Evolutionary conservation across 2,888 invertebrate genomes (phyloP).

Genomic region (Melipona bicolor): DNA sequence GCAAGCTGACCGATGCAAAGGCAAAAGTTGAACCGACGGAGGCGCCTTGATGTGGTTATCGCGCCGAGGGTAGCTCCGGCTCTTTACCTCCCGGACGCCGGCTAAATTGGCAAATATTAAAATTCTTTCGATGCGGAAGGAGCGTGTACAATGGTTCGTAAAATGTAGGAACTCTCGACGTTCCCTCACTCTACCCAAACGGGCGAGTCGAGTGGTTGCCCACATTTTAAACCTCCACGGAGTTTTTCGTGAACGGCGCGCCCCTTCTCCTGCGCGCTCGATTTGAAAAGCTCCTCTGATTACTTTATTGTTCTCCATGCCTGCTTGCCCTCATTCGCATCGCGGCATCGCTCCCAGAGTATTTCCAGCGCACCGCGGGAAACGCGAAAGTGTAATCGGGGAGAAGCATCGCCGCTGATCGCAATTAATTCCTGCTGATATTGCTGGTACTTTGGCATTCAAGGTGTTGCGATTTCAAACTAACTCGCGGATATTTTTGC

Average conservation of each 20-base stretch:
- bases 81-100: conserved; percentile 71
- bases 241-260: conserved; percentile 65
- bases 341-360: conserved; percentile 32
- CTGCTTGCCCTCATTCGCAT: conserved; percentile 67
- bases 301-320: conserved; percentile 76
- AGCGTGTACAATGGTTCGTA: conserved; percentile 73
- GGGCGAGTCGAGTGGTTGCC: conserved; percentile 59
- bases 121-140: conserved; percentile 79
- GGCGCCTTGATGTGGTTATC: conserved; percentile 80
- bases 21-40: conserved; percentile 71
- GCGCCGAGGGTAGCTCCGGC: conserved; percentile 68
- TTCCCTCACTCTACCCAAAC: conserved; percentile 37
- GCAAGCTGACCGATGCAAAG: conserved; percentile 70
- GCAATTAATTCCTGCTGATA: conserved; percentile 30
- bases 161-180: conserved; percentile 74
- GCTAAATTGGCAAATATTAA: conserved; percentile 81
- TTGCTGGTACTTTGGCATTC: no score
- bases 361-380: conserved; percentile 11
- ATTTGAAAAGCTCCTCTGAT: conserved; percentile 71
- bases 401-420: conserved; percentile 21
- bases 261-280: conserved; percentile 54
- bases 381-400: conserved; percentile 23
- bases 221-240: conserved; percentile 70
- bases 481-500: background rate
- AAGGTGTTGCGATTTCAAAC: background rate